phyloP scores from a whole-genome alignment of 2,113 vertebrate species.

The Poecilia latipinna region DNA sequence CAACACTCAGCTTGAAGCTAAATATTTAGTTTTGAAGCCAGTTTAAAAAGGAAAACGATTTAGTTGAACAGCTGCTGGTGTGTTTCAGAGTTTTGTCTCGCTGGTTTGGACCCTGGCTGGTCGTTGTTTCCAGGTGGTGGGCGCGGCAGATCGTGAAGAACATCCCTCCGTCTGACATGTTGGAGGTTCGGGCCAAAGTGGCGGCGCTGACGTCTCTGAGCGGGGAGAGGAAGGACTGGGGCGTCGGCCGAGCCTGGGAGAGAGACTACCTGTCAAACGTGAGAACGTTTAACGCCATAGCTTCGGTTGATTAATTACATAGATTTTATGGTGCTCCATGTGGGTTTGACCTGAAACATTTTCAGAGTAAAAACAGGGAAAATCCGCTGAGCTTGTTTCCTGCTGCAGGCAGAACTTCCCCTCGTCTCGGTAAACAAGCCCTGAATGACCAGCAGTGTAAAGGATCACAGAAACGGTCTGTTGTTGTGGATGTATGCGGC shows the following conservation, averaged over 20 bases:
- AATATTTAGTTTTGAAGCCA: no score
- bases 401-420: not conserved
- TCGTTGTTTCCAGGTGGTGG: slow-evolving; percentile 84
- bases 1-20: no score
- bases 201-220: slow-evolving; percentile 83
- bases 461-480: not conserved
- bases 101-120: no score
- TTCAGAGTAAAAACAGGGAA: not conserved
- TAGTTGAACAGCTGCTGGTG: no score
- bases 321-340: not conserved
- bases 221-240: slow-evolving; percentile 85
- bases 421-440: slow-evolving; percentile 1
- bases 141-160: slow-evolving; percentile 91
- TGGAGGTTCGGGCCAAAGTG: slow-evolving; percentile 90
- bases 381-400: not conserved
- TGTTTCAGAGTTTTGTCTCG: not conserved
- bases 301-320: no score
- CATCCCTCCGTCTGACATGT: slow-evolving; percentile 91
- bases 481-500: slow-evolving; percentile 17
- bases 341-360: not conserved
- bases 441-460: slow-evolving; percentile 25
- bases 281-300: slow-evolving; percentile 53
- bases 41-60: no score
- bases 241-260: slow-evolving; percentile 83
- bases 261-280: slow-evolving; percentile 89